Percentiles rank a stretch among this genome's conserved stretches.
phyloP scores from a whole-genome alignment of 2,113 vertebrate species.

The Chaetodon trifascialis region DNA sequence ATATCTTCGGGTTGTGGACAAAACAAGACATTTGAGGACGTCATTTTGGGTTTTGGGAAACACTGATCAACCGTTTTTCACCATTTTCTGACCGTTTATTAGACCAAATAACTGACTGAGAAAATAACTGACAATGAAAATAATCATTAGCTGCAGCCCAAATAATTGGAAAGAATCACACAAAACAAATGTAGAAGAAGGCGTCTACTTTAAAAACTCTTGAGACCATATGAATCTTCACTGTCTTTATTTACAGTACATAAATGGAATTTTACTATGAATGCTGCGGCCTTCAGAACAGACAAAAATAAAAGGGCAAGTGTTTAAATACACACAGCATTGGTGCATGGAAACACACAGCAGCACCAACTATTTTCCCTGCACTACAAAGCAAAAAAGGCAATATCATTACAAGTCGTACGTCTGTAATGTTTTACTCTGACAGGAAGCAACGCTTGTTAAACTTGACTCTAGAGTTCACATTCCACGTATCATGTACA shows the following conservation, averaged over 20 bases:
- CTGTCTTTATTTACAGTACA: constrained; percentile 83
- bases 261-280: constrained; percentile 68
- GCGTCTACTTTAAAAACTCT: constrained; percentile 26
- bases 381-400: constrained; percentile 53
- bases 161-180: neutral
- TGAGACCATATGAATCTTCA: constrained; percentile 31
- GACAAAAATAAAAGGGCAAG: constrained; percentile 48
- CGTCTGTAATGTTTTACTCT: constrained; percentile 42
- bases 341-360: constrained; percentile 47
- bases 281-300: constrained; percentile 30
- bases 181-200: neutral
- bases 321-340: constrained; percentile 39
- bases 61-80: too few species aligned
- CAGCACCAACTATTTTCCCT: constrained; percentile 15
- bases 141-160: too few species aligned
- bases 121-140: too few species aligned
- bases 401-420: constrained; percentile 26
- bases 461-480: constrained; percentile 45
- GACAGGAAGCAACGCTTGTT: constrained; percentile 50
- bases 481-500: constrained; percentile 65
- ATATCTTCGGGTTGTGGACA: too few species aligned
- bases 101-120: too few species aligned
- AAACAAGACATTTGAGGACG: too few species aligned
- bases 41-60: too few species aligned
- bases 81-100: too few species aligned